Evolutionary conservation across 2,113 vertebrate genomes (phyloP).

Genomic region (Dromas ardeola): DNA sequence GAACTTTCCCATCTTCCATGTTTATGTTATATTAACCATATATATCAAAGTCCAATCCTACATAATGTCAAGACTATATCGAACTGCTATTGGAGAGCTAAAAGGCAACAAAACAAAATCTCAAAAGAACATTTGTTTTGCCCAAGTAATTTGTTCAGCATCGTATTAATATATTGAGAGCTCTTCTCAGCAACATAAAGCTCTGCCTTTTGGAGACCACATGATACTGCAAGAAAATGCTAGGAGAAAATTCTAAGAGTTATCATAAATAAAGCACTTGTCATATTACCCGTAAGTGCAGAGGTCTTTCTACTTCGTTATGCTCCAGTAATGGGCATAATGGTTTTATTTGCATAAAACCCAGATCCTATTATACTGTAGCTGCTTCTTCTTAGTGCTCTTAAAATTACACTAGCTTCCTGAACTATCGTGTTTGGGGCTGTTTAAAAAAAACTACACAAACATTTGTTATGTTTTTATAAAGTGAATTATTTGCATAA

Average conservation of each 20-base stretch:
- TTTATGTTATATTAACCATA: not conserved
- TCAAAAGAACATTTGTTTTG: not conserved
- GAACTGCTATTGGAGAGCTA: not conserved
- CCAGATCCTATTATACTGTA: conserved; percentile 58
- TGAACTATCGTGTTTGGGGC: conserved; percentile 5
- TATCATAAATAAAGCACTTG: conserved; percentile 57
- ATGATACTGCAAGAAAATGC: not conserved
- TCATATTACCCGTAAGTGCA: conserved; percentile 42
- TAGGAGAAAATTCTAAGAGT: conserved; percentile 23
- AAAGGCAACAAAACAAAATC: conserved; percentile 14
- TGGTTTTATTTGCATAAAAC: conserved; percentile 65
- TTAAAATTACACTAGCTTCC: conserved; percentile 38
- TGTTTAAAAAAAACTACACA: not conserved
- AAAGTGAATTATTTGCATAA: conserved; percentile 52
- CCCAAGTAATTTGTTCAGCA: not conserved
- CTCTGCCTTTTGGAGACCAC: not conserved
- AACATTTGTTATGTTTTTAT: conserved; percentile 49
- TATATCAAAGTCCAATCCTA: not conserved
- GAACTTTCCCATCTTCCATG: not conserved
- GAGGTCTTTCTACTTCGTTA: conserved; percentile 56
- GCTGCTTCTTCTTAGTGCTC: conserved; percentile 32
- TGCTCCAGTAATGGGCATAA: conserved; percentile 57
- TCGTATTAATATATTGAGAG: not conserved
- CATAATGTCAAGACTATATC: not conserved
- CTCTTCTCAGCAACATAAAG: not conserved